A percentile compares a stretch with the other conserved stretches of the same genome.
These are phyloP conservation scores for Cryptomyrus ogoouensis DNA, from an alignment of 2,113 vertebrate genomes.

Conservation along the genomic window DNA sequence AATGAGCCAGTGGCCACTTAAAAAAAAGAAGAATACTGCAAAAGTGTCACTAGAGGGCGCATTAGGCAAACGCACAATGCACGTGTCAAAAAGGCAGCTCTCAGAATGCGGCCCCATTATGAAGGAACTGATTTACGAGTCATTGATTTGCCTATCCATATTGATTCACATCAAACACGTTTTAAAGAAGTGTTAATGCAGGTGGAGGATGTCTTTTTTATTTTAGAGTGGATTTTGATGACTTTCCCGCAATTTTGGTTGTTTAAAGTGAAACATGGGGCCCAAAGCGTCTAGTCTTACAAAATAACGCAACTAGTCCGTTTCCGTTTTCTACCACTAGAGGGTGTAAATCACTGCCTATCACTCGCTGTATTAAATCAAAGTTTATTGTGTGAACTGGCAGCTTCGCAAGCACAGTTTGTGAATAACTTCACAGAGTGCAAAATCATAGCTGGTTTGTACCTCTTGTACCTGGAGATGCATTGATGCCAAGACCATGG, in stretches of 20 bases:
- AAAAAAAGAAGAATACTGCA: neutral
- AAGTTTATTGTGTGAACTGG: neutral
- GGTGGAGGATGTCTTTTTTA: neutral
- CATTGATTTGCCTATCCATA: neutral
- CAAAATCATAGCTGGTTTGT: neutral
- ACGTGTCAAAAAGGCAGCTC: neutral
- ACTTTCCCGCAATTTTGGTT: neutral
- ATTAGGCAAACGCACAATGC: slow-evolving; percentile 6
- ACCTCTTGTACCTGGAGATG: neutral
- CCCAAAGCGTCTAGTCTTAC: neutral
- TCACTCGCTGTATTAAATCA: neutral
- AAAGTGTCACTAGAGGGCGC: slow-evolving; percentile 15
- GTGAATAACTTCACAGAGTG: neutral
- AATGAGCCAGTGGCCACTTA: neutral
- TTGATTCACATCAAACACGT: neutral
- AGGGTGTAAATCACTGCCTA: neutral
- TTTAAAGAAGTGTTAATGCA: neutral
- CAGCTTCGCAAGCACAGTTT: neutral
- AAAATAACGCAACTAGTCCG: neutral
- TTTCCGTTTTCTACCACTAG: neutral
- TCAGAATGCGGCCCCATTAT: neutral
- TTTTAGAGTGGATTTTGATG: neutral
- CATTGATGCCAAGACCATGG: neutral
- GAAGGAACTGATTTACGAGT: neutral
- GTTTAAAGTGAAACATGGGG: neutral